These are phyloP conservation scores for Synanthedon andrenaeformis DNA, from an alignment of 2,888 invertebrate species.

Conservation along the genomic window DNA sequence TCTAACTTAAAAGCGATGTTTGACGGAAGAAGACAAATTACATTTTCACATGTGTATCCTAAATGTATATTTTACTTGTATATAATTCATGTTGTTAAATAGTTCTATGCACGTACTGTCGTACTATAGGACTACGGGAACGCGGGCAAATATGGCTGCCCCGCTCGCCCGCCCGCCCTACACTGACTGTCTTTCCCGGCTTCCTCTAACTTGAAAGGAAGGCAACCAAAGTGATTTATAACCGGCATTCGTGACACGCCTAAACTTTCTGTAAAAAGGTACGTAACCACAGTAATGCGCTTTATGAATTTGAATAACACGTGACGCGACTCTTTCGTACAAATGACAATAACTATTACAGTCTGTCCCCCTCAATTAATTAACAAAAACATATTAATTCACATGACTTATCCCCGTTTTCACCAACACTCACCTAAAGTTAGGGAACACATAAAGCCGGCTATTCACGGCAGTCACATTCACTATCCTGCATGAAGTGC, in stretches of 20 bases:
- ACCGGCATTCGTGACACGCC: slow-evolving; percentile 44
- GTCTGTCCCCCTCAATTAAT: too few species aligned
- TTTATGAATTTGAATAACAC: slow-evolving; percentile 28
- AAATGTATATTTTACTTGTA: background rate
- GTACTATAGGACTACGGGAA: background rate
- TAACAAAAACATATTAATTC: too few species aligned
- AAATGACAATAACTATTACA: too few species aligned
- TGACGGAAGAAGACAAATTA: background rate
- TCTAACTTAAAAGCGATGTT: background rate
- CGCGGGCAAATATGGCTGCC: slow-evolving; percentile 9
- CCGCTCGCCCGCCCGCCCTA: slow-evolving; percentile 43
- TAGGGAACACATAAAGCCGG: too few species aligned
- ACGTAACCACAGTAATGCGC: slow-evolving; percentile 41
- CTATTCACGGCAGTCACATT: too few species aligned
- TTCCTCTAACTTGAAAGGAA: slow-evolving; percentile 14
- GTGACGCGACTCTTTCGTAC: slow-evolving; percentile 21
- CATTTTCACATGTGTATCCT: background rate
- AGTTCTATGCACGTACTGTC: background rate
- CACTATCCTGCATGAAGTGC: too few species aligned
- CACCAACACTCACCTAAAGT: too few species aligned
- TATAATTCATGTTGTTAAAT: background rate
- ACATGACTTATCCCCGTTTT: too few species aligned
- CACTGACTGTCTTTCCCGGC: slow-evolving; percentile 26
- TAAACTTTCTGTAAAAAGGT: slow-evolving; percentile 30
- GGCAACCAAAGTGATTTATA: slow-evolving; percentile 51